Base-by-base conservation (phyloP, 1,140 invertebrate species). In the Asobara japonica region DNA sequence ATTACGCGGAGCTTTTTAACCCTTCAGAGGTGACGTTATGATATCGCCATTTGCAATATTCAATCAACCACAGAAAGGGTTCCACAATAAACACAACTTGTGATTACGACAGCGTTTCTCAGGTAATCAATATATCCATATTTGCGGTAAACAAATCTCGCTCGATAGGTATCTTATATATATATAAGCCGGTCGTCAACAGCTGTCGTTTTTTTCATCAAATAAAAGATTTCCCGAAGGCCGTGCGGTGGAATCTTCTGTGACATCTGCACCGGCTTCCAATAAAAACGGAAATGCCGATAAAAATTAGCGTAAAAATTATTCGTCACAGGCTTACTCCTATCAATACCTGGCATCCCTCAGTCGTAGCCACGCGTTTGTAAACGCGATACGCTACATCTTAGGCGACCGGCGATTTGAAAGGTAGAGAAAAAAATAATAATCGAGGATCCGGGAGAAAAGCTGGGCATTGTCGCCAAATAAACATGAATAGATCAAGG, bases 221-320 rank as follows among this genome's bases (percentile, higher is more conserved):
- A 51, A 20, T 22, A 51, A 22, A 22, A 51, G 18, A 4, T 4
- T 22, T n/a, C n/a, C 38, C 13, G n/a, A 56, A 56, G 25, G 51
- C 13, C 51, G 51, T 56, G 18, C 22, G 51, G 2, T 56, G 11
- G 10, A 56, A 25, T 56, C 51, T 10, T 7, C 1, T 4, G 51
- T 22, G 22, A 61, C 67, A 69, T 69, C 67, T 69, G 67, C 67
- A 27, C 22, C 20, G 10, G 45, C 30, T 69, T 22, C 31, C 56
- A 31, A 69, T 38, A 61, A 38, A 69, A 31, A 16, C 20, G 13
- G 11, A 61, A 69, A 69, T 56, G 11, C 67, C 60, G 30, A 69
- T 70, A 13, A 51, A 73, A 81, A 81, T 80, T 73, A 73, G 76
- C 79, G 79, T 80, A 78, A 80, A 81, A 81, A 81, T 79, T 79